Conservation (phyloP, 2,797 vertebrate species). For the Phalanger gymnotis region DNA sequence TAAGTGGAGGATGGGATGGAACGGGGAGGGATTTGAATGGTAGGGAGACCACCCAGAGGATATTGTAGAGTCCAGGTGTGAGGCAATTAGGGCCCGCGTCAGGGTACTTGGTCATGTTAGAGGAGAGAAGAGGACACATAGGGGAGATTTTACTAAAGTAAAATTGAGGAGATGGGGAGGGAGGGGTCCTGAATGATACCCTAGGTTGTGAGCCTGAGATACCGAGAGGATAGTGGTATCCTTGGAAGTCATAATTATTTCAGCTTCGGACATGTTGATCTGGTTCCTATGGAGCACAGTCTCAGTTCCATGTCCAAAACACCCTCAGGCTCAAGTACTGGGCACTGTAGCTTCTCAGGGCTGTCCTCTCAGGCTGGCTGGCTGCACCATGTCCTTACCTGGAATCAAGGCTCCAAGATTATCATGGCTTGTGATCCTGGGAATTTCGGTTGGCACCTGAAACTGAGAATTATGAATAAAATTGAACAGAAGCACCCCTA, state of each 20-base stretch:
- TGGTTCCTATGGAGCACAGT: not conserved
- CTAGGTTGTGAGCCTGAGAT: not conserved
- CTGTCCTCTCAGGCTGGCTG: not conserved
- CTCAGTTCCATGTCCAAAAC: not conserved
- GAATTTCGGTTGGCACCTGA: not conserved
- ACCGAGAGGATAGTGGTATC: not conserved
- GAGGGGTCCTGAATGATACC: not conserved
- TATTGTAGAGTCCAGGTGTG: not conserved
- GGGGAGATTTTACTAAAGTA: not conserved
- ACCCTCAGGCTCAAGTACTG: not conserved
- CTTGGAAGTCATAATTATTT: not conserved
- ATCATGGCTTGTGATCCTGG: not conserved
- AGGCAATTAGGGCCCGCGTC: not conserved
- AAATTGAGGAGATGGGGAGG: not conserved
- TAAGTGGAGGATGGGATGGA: not conserved
- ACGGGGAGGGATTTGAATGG: not conserved
- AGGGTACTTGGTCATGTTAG: not conserved
- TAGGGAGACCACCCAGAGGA: not conserved
- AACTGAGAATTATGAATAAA: not conserved
- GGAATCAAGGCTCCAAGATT: not conserved
- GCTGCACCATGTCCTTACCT: not conserved
- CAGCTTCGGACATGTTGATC: not conserved
- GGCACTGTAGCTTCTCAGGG: not conserved
- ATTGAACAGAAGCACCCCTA: not conserved
- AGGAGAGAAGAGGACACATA: not conserved